Percentiles rank a stretch among this genome's conserved stretches.
phyloP scores from a whole-genome alignment of 2,888 invertebrate genomes.

The Oscheius sp. region DNA sequence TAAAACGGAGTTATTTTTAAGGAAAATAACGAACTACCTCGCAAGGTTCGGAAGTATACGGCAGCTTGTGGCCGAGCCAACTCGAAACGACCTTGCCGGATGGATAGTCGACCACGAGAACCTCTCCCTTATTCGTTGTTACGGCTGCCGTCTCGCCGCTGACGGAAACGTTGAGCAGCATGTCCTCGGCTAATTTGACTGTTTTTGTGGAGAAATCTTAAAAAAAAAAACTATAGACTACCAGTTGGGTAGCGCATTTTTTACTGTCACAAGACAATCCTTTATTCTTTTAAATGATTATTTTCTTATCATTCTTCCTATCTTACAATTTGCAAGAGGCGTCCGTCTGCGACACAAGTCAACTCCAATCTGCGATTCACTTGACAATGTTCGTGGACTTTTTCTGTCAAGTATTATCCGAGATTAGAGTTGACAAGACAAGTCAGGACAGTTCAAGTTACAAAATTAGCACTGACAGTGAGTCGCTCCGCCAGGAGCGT shows the following conservation, averaged over 20 bases:
- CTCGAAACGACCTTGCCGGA: constrained; percentile 39
- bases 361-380: too few relatives aligned
- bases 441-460: too few relatives aligned
- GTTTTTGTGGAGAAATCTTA: constrained; percentile 12
- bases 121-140: constrained; percentile 46
- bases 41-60: constrained; percentile 50
- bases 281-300: too few relatives aligned
- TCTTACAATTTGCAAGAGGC: too few relatives aligned
- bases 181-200: constrained; percentile 44
- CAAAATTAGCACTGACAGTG: too few relatives aligned
- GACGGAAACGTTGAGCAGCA: constrained; percentile 52
- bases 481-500: too few relatives aligned
- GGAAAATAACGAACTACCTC: constrained; percentile 39
- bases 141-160: constrained; percentile 38
- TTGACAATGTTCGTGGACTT: too few relatives aligned
- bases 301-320: too few relatives aligned
- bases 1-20: constrained; percentile 1
- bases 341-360: too few relatives aligned
- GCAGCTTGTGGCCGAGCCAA: constrained; percentile 53
- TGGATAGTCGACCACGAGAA: constrained; percentile 2
- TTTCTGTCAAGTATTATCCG: too few relatives aligned
- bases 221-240: not conserved
- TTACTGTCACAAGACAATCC: too few relatives aligned
- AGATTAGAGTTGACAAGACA: too few relatives aligned
- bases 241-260: not conserved